Percentiles rank a stretch among this genome's conserved stretches.
These are phyloP conservation scores for Rana temporaria DNA, from an alignment of 2,113 vertebrate genomes.

Conservation along the genomic window DNA sequence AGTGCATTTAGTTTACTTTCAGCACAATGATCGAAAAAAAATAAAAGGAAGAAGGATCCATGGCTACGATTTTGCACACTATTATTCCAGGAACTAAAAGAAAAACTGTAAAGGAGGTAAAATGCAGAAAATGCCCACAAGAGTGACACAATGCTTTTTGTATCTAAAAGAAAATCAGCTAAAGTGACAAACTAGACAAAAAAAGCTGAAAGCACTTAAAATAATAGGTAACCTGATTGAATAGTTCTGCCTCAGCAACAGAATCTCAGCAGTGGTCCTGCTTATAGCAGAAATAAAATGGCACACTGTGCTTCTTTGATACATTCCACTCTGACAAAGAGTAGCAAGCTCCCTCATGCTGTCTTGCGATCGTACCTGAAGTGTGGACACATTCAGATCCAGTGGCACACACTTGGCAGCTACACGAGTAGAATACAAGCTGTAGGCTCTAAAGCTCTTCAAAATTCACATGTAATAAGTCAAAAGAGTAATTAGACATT, in stretches of 20 bases:
- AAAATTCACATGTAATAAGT: conserved; percentile 30
- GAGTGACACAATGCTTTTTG: background rate
- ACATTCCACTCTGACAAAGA: conserved; percentile 11
- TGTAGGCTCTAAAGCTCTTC: conserved; percentile 10
- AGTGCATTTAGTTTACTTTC: no score
- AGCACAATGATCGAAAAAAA: no score
- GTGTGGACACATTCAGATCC: conserved; percentile 2
- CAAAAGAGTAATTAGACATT: conserved; percentile 41
- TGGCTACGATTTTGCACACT: no score
- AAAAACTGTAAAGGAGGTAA: background rate
- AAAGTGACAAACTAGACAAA: background rate
- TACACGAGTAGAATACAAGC: conserved; percentile 13
- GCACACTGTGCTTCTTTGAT: conserved; percentile 20
- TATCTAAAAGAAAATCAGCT: background rate
- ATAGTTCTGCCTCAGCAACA: conserved; percentile 7
- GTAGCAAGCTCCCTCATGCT: background rate
- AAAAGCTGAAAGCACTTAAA: conserved; percentile 13
- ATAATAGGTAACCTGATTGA: conserved; percentile 20
- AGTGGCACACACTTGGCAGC: conserved; percentile 23
- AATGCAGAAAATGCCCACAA: background rate
- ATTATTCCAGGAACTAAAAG: no score
- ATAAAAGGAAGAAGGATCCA: no score
- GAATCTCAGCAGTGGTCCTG: conserved; percentile 7
- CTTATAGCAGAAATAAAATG: conserved; percentile 22
- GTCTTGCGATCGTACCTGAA: conserved; percentile 11